phyloP scores from a whole-genome alignment of 2,113 vertebrate genomes.

The Cololabis saira region DNA sequence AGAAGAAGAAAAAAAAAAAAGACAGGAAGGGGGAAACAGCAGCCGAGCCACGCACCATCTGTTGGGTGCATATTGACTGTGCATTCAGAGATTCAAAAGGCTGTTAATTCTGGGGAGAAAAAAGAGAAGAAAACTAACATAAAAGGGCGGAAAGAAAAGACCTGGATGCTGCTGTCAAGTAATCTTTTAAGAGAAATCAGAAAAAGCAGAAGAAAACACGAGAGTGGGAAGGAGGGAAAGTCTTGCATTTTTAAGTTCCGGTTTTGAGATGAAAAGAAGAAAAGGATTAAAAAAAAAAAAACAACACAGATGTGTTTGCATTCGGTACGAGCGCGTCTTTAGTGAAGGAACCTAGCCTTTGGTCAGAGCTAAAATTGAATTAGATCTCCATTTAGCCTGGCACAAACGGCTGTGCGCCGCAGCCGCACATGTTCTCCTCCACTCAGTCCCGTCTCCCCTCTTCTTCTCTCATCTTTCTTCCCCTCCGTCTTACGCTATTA shows the following conservation, averaged over 20 bases:
- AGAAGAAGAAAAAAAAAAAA: background rate
- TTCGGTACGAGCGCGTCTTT: slow-evolving; percentile 49
- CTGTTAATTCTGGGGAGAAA: slow-evolving; percentile 19
- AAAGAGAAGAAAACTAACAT: slow-evolving; percentile 10
- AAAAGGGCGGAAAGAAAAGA: slow-evolving; percentile 1
- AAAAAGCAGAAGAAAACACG: slow-evolving; percentile 15
- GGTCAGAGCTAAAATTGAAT: slow-evolving; percentile 59
- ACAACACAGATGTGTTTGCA: slow-evolving; percentile 39
- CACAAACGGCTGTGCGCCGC: slow-evolving; percentile 38
- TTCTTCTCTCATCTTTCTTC: slow-evolving; percentile 3
- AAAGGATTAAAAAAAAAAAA: slow-evolving; percentile 10
- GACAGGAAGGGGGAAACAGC: slow-evolving; percentile 42
- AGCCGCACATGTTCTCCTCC: slow-evolving; percentile 15
- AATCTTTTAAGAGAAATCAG: slow-evolving; percentile 28
- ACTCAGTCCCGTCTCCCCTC: background rate
- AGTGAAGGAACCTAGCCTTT: slow-evolving; percentile 45
- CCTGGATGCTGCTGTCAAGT: slow-evolving; percentile 22
- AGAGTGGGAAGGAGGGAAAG: slow-evolving; percentile 3
- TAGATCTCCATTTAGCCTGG: slow-evolving; percentile 59
- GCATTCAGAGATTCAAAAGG: slow-evolving; percentile 54
- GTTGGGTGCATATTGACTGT: slow-evolving; percentile 59
- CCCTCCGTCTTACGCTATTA: slow-evolving; percentile 32
- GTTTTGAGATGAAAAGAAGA: slow-evolving; percentile 26
- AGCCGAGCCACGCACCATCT: slow-evolving; percentile 66
- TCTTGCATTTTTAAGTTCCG: slow-evolving; percentile 8